phyloP scores from a whole-genome alignment of 2,888 invertebrate genomes.

The Apodemia hepburni region DNA sequence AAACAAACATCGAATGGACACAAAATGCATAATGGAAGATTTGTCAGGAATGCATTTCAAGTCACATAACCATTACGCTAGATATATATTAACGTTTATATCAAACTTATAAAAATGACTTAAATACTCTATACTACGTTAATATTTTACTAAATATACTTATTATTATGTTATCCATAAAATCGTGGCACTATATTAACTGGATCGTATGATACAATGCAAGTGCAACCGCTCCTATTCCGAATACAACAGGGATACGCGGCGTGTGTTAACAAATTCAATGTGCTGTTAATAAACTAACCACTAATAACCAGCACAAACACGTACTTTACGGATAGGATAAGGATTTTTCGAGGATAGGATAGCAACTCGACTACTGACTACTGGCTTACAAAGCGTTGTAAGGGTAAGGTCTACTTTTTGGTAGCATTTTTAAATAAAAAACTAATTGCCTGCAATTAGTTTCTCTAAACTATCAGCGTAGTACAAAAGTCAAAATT shows the following conservation, averaged over 20 bases:
- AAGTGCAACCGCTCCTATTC: constrained; percentile 37
- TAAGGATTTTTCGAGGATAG: too few species aligned
- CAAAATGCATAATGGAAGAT: constrained; percentile 64
- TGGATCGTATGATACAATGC: constrained; percentile 19
- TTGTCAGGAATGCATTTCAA: constrained; percentile 66
- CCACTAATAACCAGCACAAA: constrained; percentile 1
- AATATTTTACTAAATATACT: constrained; percentile 38
- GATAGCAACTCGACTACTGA: not conserved
- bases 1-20: constrained; percentile 36
- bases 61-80: constrained; percentile 41
- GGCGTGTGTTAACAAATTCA: constrained; percentile 6
- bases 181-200: constrained; percentile 43
- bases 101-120: constrained; percentile 65
- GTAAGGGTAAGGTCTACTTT: too few species aligned
- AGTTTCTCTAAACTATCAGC: too few species aligned
- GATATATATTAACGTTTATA: constrained; percentile 43
- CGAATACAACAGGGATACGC: constrained; percentile 21
- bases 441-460: too few species aligned
- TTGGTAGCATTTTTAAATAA: too few species aligned
- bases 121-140: constrained; percentile 45
- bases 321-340: not conserved
- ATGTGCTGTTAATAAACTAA: constrained; percentile 3
- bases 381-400: not conserved
- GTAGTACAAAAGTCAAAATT: too few species aligned
- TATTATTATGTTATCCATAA: constrained; percentile 24